phyloP scores from a whole-genome alignment of 1,140 invertebrate species.

The Anoplolepis gracilipes region DNA sequence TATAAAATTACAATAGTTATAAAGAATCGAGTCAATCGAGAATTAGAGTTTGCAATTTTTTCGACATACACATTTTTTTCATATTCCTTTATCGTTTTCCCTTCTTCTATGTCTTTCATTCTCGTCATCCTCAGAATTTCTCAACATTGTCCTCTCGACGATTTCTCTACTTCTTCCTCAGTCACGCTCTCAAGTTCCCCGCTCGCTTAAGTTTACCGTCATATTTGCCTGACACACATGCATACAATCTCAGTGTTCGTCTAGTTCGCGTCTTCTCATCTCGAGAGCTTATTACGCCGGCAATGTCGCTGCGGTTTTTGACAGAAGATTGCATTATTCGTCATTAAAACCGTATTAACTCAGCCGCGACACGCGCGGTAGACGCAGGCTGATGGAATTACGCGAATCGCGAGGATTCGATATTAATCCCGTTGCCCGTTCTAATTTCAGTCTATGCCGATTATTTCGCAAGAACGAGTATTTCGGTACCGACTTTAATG shows the following conservation, averaged over 20 bases:
- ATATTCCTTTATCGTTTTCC: not conserved
- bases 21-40: not conserved
- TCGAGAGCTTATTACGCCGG: conserved; percentile 56
- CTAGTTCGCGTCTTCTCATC: conserved; percentile 23
- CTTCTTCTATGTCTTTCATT: conserved; percentile 6
- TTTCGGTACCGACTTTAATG: conserved; percentile 28
- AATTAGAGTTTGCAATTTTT: conserved; percentile 8
- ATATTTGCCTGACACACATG: conserved; percentile 39
- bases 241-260: conserved; percentile 23
- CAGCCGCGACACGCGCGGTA: conserved; percentile 31
- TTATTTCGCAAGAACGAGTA: conserved; percentile 37
- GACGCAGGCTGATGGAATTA: conserved; percentile 61
- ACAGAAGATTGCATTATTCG: conserved; percentile 68
- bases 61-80: not conserved
- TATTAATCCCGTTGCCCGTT: conserved; percentile 47
- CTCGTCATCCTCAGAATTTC: conserved; percentile 30
- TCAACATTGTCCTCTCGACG: conserved; percentile 22
- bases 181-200: conserved; percentile 27
- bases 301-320: conserved; percentile 63
- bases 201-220: conserved; percentile 9
- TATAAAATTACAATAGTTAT: too few species aligned
- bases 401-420: conserved; percentile 53
- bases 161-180: conserved; percentile 33
- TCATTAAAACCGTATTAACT: conserved; percentile 73
- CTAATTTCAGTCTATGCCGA: conserved; percentile 21